These are phyloP conservation scores for Uloborus plumipes DNA, from an alignment of 2,888 invertebrate genomes.

Conservation along the genomic window DNA sequence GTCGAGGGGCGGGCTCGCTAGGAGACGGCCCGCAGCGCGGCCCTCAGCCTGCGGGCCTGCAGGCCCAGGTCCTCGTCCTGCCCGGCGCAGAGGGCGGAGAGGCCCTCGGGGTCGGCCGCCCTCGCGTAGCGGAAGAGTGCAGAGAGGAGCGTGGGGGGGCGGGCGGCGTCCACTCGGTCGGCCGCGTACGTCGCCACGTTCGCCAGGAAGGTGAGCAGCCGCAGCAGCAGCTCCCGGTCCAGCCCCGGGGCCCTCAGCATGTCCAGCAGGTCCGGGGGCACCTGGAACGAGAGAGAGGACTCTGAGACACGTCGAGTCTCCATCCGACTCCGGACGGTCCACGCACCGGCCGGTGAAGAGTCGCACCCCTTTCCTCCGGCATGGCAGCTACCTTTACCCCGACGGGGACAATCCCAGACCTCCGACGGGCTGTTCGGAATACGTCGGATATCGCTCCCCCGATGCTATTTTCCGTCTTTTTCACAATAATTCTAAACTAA, in stretches of 20 bases:
- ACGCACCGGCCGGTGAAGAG: too few species aligned
- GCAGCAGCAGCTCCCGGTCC: slow-evolving; percentile 73
- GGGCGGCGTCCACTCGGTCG: slow-evolving; percentile 65
- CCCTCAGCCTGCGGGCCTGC: slow-evolving; percentile 51
- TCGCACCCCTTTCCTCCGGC: too few species aligned
- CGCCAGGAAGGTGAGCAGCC: slow-evolving; percentile 74
- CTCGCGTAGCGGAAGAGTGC: slow-evolving; percentile 72
- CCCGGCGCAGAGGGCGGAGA: slow-evolving; percentile 25
- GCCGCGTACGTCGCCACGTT: slow-evolving; percentile 73
- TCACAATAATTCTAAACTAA: too few species aligned
- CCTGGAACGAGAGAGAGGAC: slow-evolving; percentile 69
- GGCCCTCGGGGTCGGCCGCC: slow-evolving; percentile 34
- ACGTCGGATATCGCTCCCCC: too few species aligned
- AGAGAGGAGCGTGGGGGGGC: slow-evolving; percentile 73
- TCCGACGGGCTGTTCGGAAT: too few species aligned
- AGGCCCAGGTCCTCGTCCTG: slow-evolving; percentile 61
- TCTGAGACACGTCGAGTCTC: too few species aligned
- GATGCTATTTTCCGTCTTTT: too few species aligned
- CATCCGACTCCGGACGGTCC: too few species aligned
- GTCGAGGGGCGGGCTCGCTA: not conserved
- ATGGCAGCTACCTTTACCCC: too few species aligned
- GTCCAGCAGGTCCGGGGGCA: slow-evolving; percentile 70
- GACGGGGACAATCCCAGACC: too few species aligned
- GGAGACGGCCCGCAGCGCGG: slow-evolving; percentile 36
- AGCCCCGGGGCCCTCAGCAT: slow-evolving; percentile 71